These are phyloP conservation scores for Fulmarus glacialis DNA, from an alignment of 2,113 vertebrate species.

Conservation along the genomic window DNA sequence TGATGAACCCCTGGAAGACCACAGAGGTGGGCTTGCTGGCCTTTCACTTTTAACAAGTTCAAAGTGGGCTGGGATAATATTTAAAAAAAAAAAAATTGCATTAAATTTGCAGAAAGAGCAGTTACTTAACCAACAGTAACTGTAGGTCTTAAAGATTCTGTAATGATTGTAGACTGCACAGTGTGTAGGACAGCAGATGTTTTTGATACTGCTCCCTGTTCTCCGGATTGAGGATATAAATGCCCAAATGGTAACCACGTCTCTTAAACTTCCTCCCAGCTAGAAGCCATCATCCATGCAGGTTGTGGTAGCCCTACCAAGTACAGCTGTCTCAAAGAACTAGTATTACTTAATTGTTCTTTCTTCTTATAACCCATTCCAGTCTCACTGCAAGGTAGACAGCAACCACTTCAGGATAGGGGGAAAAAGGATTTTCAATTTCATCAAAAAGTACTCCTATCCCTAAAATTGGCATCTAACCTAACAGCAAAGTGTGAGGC, in stretches of 20 bases:
- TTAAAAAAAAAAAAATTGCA: not conserved
- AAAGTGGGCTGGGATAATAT: not conserved
- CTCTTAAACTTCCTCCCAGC: not conserved
- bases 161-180: not conserved
- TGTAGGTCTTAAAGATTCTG: not conserved
- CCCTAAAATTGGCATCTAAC: not conserved
- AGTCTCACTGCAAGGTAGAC: not conserved
- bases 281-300: not conserved
- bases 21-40: not conserved
- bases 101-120: not conserved
- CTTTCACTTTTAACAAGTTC: slow-evolving; percentile 53
- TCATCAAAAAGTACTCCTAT: not conserved
- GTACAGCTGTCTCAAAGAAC: not conserved
- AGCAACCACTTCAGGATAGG: not conserved
- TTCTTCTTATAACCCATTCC: not conserved
- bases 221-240: not conserved
- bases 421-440: not conserved
- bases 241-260: not conserved
- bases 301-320: not conserved
- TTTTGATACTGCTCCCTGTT: not conserved
- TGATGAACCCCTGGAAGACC: slow-evolving; percentile 36
- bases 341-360: not conserved
- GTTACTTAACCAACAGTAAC: not conserved
- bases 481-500: not conserved
- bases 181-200: not conserved